Conservation (phyloP, 2,113 vertebrate genomes). For the Chaenogobius annularis region DNA sequence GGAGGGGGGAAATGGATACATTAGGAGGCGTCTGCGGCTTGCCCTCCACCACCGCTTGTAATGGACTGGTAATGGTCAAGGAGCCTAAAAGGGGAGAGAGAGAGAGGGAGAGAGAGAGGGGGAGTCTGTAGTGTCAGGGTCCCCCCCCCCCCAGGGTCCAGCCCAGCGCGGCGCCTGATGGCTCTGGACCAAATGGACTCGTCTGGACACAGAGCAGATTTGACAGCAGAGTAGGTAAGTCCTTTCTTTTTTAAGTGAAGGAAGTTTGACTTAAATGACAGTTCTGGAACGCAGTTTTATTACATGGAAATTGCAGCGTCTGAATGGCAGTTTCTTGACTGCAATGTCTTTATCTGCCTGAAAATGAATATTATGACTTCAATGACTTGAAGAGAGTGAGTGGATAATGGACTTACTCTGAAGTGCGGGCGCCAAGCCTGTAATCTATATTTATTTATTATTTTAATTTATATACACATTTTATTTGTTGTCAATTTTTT, state of each 20-base stretch:
- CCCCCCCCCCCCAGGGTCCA: constrained; percentile 39
- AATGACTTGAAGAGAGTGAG: background rate
- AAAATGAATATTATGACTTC: background rate
- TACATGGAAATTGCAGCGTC: background rate
- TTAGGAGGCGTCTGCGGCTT: constrained; percentile 76
- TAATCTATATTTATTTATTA: background rate
- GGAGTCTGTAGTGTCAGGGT: background rate
- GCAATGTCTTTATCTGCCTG: background rate
- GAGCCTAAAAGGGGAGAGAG: constrained; percentile 54
- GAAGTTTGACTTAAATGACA: background rate
- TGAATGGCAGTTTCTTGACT: background rate
- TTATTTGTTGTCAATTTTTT: no score
- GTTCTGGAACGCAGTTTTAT: background rate
- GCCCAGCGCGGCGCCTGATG: constrained; percentile 40
- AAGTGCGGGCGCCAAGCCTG: background rate
- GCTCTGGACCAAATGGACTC: constrained; percentile 31
- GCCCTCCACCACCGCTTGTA: constrained; percentile 69
- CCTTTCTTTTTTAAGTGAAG: background rate
- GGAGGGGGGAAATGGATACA: constrained; percentile 79
- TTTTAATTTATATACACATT: no score
- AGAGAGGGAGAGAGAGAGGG: no score
- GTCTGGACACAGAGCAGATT: constrained; percentile 1
- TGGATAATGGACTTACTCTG: background rate
- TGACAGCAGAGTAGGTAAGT: background rate
- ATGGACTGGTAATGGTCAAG: constrained; percentile 79